Conservation (phyloP, 2,888 invertebrate genomes). For the Amphimallon solstitiale region DNA sequence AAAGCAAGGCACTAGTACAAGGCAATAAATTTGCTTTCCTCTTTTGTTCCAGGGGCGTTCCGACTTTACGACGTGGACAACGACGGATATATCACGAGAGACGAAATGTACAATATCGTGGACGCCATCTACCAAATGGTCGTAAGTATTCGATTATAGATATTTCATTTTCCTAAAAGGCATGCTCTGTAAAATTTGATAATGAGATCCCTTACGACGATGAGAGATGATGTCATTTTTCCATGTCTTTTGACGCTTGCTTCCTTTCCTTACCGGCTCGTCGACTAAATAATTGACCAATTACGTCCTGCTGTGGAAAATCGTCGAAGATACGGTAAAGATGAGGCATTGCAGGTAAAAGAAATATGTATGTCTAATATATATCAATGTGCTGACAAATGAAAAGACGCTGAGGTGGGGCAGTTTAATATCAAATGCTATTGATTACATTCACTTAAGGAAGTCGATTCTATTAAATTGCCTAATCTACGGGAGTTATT, state of each 20-base stretch:
- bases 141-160: constrained; percentile 71
- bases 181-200: background rate
- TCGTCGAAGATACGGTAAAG: background rate
- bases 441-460: too few species aligned
- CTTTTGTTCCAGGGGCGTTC: constrained; percentile 85
- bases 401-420: too few species aligned
- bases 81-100: constrained; percentile 94
- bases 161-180: background rate
- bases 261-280: background rate
- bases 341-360: background rate
- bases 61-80: constrained; percentile 95
- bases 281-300: constrained; percentile 12
- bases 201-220: background rate
- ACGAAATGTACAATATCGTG: constrained; percentile 97
- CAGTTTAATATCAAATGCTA: too few species aligned
- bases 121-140: constrained; percentile 99
- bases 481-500: too few species aligned
- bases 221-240: background rate
- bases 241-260: background rate
- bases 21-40: constrained; percentile 11
- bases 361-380: too few species aligned
- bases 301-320: background rate
- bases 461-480: too few species aligned
- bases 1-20: too few species aligned
- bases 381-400: too few species aligned